Evolutionary conservation across 1,140 invertebrate species (phyloP).

Genomic region (Eriocheir sinensis): DNA sequence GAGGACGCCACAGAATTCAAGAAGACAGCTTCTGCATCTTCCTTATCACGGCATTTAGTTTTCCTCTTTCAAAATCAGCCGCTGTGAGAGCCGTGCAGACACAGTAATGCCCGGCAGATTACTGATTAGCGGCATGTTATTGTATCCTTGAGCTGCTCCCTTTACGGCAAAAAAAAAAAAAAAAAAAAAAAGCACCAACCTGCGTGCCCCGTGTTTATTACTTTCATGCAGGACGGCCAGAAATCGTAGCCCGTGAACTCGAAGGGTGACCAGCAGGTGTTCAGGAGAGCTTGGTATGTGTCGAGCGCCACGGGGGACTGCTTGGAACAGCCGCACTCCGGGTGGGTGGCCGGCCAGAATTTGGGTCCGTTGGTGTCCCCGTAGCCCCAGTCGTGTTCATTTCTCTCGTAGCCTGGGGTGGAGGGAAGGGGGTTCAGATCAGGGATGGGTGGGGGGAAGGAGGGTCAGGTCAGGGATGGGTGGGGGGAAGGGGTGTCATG

Average conservation of each 20-base stretch:
- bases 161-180: not conserved
- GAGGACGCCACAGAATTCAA: not conserved
- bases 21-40: too few species aligned
- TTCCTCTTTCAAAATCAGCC: too few species aligned
- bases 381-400: not conserved
- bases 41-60: too few species aligned
- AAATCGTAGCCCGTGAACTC: not conserved
- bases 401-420: not conserved
- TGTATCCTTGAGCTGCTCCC: too few species aligned
- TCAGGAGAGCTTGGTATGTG: not conserved
- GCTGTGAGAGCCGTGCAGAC: too few species aligned
- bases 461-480: too few species aligned
- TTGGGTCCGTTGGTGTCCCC: too few species aligned
- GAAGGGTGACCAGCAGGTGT: not conserved
- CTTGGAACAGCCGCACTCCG: constrained; percentile 17
- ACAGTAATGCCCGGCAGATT: too few species aligned
- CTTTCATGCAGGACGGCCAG: not conserved
- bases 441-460: too few species aligned
- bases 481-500: not conserved
- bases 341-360: constrained; percentile 32
- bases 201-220: not conserved
- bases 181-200: not conserved
- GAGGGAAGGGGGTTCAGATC: too few species aligned
- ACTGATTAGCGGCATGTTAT: too few species aligned
- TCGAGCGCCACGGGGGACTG: constrained; percentile 80